Percentiles rank a stretch among this genome's conserved stretches.
These are phyloP conservation scores for Dendrolimus pini DNA, from an alignment of 2,888 invertebrate species.

Conservation along the genomic window DNA sequence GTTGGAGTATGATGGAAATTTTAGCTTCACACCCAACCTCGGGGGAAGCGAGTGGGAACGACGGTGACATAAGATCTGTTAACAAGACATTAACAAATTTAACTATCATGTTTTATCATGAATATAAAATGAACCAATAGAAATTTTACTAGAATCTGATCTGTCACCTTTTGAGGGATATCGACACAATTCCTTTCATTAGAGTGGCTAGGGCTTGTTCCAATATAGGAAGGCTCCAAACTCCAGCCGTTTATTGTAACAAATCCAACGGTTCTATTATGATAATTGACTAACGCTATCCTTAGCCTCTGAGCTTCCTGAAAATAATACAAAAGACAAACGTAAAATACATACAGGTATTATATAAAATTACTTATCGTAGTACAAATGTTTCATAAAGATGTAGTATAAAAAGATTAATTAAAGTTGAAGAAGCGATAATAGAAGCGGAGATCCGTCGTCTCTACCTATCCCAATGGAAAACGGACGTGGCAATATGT, in stretches of 20 bases:
- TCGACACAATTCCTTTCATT: conserved; percentile 59
- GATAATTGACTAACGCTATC: conserved; percentile 76
- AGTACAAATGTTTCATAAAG: too few species aligned
- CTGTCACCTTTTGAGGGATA: conserved; percentile 45
- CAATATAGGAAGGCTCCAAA: conserved; percentile 84
- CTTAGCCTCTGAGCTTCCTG: conserved; percentile 75
- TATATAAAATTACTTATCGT: too few species aligned
- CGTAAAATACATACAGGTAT: too few species aligned
- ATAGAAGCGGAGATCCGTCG: too few species aligned
- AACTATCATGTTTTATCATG: neutral
- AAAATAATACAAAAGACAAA: too few species aligned
- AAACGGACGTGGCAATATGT: too few species aligned
- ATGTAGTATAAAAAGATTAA: too few species aligned
- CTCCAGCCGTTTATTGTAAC: conserved; percentile 92
- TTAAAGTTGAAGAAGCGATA: too few species aligned
- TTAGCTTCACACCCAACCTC: conserved; percentile 86
- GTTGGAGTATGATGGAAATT: conserved; percentile 87
- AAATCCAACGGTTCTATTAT: conserved; percentile 86
- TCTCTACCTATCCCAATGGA: too few species aligned
- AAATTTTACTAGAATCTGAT: neutral
- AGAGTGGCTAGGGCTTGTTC: conserved; percentile 82
- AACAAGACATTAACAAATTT: neutral
- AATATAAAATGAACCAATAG: neutral
- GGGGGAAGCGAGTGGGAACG: conserved; percentile 92
- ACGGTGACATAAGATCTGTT: conserved; percentile 49